Conservation (phyloP, 2,113 vertebrate genomes). For the Irena cyanogastra region DNA sequence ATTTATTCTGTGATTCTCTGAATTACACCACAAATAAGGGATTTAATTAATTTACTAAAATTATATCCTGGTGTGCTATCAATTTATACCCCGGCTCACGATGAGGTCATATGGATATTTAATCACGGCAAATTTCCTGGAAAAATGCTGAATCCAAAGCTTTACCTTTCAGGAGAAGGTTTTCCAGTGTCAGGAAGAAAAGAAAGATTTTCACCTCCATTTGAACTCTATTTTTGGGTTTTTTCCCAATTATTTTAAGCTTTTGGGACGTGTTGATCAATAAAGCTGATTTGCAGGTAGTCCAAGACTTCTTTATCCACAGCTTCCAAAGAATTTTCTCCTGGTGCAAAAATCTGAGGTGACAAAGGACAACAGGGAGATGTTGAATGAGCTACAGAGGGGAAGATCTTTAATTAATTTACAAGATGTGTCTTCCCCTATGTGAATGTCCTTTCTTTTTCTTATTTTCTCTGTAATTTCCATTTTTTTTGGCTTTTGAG, state of each 20-base stretch:
- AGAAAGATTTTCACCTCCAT: neutral
- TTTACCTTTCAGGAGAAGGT: neutral
- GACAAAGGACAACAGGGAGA: neutral
- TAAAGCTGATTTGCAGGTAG: neutral
- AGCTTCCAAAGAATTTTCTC: neutral
- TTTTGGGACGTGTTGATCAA: neutral
- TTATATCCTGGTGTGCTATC: neutral
- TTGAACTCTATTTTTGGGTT: neutral
- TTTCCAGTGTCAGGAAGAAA: neutral
- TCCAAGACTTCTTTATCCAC: neutral
- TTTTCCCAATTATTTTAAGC: neutral
- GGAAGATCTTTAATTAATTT: neutral
- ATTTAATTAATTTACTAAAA: neutral
- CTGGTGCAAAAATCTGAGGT: neutral
- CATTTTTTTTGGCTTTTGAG: fast-evolving
- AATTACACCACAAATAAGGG: neutral
- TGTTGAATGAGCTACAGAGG: neutral
- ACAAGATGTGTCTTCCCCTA: neutral
- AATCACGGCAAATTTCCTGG: neutral
- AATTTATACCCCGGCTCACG: neutral
- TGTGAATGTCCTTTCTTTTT: neutral
- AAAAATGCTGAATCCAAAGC: neutral
- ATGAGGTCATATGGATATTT: neutral
- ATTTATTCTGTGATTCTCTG: neutral
- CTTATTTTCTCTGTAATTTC: neutral